A percentile compares a stretch with the other conserved stretches of the same genome.
These are phyloP conservation scores for Enteromius fasciolatus DNA, from an alignment of 2,797 vertebrate genomes.

Conservation along the genomic window DNA sequence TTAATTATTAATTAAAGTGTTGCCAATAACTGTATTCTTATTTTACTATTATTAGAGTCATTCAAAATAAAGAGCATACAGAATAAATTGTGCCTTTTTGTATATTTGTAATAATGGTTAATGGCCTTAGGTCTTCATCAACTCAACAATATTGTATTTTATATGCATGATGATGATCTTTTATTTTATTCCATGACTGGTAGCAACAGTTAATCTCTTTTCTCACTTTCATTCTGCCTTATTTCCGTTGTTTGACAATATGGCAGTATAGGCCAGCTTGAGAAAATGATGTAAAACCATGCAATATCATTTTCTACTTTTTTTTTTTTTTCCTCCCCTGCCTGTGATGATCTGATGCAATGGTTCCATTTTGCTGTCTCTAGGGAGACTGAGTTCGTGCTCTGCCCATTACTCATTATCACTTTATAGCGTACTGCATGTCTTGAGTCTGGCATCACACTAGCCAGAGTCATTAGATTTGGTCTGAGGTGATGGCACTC, in stretches of 20 bases:
- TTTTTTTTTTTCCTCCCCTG: neutral
- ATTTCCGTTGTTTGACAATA: neutral
- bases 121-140: neutral
- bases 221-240: neutral
- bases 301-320: constrained; percentile 54
- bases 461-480: constrained; percentile 38
- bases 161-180: neutral
- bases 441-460: constrained; percentile 41
- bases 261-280: constrained; percentile 32
- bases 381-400: constrained; percentile 42
- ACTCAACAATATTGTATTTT: neutral
- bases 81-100: neutral
- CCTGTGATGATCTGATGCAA: constrained; percentile 58
- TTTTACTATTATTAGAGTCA: too few relatives aligned
- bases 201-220: constrained; percentile 15
- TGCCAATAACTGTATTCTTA: too few relatives aligned
- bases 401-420: constrained; percentile 52
- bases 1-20: too few relatives aligned
- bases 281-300: constrained; percentile 64
- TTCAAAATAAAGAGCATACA: too few relatives aligned
- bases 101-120: neutral
- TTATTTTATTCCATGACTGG: neutral
- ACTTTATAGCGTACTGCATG: constrained; percentile 26
- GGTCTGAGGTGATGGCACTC: neutral
- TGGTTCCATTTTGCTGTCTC: constrained; percentile 54